These are phyloP conservation scores for Oxytorus armatus DNA, from an alignment of 2,888 invertebrate genomes.

Conservation along the genomic window DNA sequence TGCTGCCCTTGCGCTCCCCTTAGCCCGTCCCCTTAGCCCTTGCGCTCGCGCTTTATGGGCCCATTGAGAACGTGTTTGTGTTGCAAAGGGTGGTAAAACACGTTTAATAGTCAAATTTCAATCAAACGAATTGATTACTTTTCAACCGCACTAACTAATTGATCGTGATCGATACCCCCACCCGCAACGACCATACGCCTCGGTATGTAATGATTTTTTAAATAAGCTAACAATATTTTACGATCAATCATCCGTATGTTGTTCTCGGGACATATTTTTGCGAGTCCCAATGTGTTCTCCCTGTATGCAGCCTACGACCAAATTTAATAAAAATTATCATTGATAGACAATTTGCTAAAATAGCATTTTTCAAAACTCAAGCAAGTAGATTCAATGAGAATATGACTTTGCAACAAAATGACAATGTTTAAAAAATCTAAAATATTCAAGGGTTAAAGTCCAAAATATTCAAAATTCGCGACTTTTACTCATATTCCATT, in stretches of 20 bases:
- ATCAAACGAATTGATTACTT: conserved; percentile 85
- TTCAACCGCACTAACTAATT: conserved; percentile 92
- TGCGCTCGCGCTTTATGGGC: too few species aligned
- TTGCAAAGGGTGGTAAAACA: too few species aligned
- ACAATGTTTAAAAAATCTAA: too few species aligned
- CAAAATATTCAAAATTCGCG: conserved; percentile 5
- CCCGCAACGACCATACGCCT: conserved; percentile 98
- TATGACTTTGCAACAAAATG: too few species aligned
- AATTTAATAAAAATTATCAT: conserved; percentile 9
- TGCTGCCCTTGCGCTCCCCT: too few species aligned
- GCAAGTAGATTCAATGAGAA: too few species aligned
- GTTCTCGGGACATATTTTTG: conserved; percentile 94
- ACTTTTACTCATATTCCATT: conserved; percentile 15
- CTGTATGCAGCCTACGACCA: conserved; percentile 93
- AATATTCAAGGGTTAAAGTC: too few species aligned
- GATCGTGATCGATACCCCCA: conserved; percentile 96
- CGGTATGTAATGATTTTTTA: conserved; percentile 95
- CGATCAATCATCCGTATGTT: conserved; percentile 93
- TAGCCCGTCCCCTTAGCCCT: too few species aligned
- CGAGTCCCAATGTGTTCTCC: conserved; percentile 97
- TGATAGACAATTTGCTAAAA: conserved; percentile 21
- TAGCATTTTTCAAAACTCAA: background rate
- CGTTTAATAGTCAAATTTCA: too few species aligned
- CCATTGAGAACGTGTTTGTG: too few species aligned
- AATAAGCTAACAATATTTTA: conserved; percentile 91